phyloP scores from a whole-genome alignment of 2,113 vertebrate genomes.

The Apteryx mantelli region DNA sequence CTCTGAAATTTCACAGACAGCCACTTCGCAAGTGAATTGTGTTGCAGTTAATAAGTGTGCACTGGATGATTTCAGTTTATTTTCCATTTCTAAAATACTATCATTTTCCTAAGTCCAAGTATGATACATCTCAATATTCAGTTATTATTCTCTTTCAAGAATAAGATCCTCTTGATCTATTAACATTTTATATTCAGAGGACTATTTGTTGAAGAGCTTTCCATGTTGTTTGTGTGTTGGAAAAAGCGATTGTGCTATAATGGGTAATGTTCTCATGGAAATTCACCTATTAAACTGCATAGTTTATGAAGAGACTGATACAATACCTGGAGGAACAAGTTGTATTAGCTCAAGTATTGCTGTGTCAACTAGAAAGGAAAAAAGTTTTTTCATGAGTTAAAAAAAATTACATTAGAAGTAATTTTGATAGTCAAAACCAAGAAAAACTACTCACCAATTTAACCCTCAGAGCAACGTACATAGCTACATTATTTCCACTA shows the following conservation, averaged over 20 bases:
- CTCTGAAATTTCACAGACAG: constrained; percentile 59
- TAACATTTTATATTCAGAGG: constrained; percentile 46
- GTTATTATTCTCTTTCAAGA: constrained; percentile 16
- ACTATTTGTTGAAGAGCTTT: constrained; percentile 51
- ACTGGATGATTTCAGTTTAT: constrained; percentile 29
- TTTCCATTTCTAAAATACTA: constrained; percentile 42
- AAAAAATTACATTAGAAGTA: neutral
- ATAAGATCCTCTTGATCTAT: constrained; percentile 53
- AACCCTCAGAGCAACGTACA: neutral
- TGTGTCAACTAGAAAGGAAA: constrained; percentile 87
- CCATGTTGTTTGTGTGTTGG: constrained; percentile 16
- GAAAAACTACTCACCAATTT: neutral
- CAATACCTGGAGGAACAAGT: constrained; percentile 90
- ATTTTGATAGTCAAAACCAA: neutral
- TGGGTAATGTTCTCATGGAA: constrained; percentile 16
- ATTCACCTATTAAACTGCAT: constrained; percentile 47
- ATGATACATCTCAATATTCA: constrained; percentile 41
- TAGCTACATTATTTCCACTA: neutral
- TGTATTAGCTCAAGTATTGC: constrained; percentile 93
- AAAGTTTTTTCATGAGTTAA: constrained; percentile 48
- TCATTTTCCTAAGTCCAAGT: constrained; percentile 14
- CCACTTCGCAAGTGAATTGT: constrained; percentile 40
- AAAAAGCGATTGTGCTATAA: constrained; percentile 33
- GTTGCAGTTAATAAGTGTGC: constrained; percentile 32
- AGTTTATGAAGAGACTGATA: constrained; percentile 50